These are phyloP conservation scores for Sciurus vulgaris DNA, from an alignment of 2,797 vertebrate genomes.

Conservation along the genomic window DNA sequence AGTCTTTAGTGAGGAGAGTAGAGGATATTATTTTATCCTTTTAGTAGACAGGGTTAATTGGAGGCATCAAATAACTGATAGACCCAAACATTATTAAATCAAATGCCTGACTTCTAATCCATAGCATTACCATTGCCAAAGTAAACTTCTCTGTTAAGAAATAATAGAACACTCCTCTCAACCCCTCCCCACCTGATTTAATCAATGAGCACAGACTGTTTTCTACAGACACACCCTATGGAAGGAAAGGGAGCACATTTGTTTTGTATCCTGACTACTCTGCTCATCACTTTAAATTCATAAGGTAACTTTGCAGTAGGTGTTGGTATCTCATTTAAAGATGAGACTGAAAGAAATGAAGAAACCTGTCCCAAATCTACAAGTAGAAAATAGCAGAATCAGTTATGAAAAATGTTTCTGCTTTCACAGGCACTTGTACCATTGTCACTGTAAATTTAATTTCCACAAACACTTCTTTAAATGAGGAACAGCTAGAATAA, in stretches of 20 bases:
- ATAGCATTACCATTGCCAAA: constrained; percentile 48
- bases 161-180: background rate
- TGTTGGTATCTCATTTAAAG: background rate
- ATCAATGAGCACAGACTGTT: background rate
- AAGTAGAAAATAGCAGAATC: background rate
- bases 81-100: constrained; percentile 68
- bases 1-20: constrained; percentile 49
- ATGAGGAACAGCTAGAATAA: background rate
- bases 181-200: background rate
- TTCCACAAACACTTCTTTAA: background rate
- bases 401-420: background rate
- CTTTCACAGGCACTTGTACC: background rate
- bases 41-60: constrained; percentile 68
- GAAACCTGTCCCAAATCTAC: background rate
- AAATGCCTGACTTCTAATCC: constrained; percentile 57
- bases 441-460: background rate
- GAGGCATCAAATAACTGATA: constrained; percentile 63
- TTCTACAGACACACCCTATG: background rate
- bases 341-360: background rate
- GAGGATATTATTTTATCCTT: constrained; percentile 60
- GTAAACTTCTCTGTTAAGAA: constrained; percentile 64
- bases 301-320: background rate
- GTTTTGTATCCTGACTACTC: background rate
- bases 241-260: constrained; percentile 13
- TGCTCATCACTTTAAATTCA: background rate